These are phyloP conservation scores for Pterophyllum scalare DNA, from an alignment of 2,113 vertebrate genomes.

Conservation along the genomic window DNA sequence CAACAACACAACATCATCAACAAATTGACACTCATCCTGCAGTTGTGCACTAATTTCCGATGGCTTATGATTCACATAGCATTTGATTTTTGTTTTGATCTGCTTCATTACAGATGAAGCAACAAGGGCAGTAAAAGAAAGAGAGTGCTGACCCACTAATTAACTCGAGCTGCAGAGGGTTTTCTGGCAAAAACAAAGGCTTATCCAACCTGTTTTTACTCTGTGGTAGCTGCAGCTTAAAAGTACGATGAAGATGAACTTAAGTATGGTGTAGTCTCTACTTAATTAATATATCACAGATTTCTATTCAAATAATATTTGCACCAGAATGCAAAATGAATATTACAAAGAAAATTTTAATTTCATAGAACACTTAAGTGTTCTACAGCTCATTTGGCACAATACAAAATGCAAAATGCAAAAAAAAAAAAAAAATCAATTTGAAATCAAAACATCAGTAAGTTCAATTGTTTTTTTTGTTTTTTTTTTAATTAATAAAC, in stretches of 20 bases:
- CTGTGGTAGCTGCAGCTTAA: background rate
- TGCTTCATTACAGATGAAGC: background rate
- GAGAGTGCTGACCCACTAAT: conserved; percentile 23
- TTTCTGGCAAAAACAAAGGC: conserved; percentile 8
- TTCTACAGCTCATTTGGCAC: background rate
- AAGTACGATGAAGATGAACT: background rate
- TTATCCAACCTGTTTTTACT: background rate
- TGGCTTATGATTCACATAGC: background rate
- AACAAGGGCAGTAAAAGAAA: conserved; percentile 13
- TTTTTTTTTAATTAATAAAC: background rate
- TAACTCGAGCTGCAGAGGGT: conserved; percentile 20
- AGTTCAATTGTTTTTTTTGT: background rate
- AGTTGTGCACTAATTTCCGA: background rate
- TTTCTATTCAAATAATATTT: background rate
- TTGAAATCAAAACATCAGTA: background rate
- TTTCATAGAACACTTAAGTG: background rate
- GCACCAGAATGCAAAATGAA: background rate
- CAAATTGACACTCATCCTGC: background rate
- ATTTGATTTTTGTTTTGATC: conserved; percentile 16
- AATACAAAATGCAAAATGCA: too few species aligned
- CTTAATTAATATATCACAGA: background rate
- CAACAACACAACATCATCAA: background rate
- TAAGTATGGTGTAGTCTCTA: background rate
- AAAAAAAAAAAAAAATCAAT: background rate
- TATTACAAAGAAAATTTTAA: background rate